Percentiles rank a stretch among this genome's conserved stretches.
Evolutionary conservation across 2,888 invertebrate genomes (phyloP).

Genomic region (Marronus borbonicus): DNA sequence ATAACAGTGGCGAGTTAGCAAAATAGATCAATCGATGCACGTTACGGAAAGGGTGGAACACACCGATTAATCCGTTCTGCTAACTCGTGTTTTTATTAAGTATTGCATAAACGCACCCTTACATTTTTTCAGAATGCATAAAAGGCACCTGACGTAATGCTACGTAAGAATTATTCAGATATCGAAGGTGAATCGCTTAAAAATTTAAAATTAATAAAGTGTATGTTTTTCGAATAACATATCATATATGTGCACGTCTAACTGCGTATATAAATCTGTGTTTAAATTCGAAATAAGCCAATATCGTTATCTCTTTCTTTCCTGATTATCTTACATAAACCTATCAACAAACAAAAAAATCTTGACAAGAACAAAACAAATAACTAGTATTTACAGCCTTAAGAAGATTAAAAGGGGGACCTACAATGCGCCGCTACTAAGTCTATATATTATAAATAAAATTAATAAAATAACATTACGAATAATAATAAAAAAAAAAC

Average conservation of each 20-base stretch:
- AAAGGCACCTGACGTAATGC: too few relatives aligned
- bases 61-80: too few relatives aligned
- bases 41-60: too few relatives aligned
- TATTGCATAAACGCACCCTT: too few relatives aligned
- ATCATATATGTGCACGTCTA: not conserved
- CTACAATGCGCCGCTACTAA: constrained; percentile 45
- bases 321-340: constrained; percentile 25
- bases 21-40: too few relatives aligned
- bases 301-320: not conserved
- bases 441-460: constrained; percentile 45
- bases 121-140: too few relatives aligned
- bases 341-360: constrained; percentile 45
- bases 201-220: not conserved
- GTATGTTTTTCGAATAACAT: constrained; percentile 15
- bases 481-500: constrained; percentile 16
- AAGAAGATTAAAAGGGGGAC: constrained; percentile 47
- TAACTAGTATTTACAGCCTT: constrained; percentile 45
- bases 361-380: constrained; percentile 41
- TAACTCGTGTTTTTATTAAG: too few relatives aligned
- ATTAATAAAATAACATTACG: constrained; percentile 39
- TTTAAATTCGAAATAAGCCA: constrained; percentile 20
- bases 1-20: too few relatives aligned
- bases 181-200: not conserved
- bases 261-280: constrained; percentile 14
- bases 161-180: too few relatives aligned